Conservation (phyloP, 2,797 vertebrate species). For the Acrocephalus scirpaceus region DNA sequence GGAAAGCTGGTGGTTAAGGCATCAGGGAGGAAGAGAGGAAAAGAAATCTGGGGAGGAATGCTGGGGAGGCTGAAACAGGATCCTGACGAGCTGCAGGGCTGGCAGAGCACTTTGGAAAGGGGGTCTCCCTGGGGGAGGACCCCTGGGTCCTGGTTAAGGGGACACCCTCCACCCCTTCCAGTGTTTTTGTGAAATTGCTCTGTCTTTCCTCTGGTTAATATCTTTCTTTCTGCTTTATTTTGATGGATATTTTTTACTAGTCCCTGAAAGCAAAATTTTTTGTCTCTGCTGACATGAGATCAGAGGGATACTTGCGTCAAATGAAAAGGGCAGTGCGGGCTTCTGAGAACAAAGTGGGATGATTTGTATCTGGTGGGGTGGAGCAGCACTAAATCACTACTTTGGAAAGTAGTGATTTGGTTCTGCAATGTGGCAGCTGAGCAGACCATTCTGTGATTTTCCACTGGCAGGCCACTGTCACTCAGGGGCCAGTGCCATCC, state of each 20-base stretch:
- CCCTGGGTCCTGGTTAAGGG: not conserved
- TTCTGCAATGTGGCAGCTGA: not conserved
- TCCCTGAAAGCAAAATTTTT: not conserved
- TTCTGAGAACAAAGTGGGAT: not conserved
- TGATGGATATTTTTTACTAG: not conserved
- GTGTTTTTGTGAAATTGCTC: not conserved
- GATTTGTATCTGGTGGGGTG: not conserved
- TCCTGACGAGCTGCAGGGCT: not conserved
- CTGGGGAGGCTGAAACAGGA: not conserved
- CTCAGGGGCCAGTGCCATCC: not conserved
- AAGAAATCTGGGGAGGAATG: not conserved
- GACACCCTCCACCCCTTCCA: not conserved
- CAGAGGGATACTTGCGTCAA: not conserved
- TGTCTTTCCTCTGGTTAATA: not conserved
- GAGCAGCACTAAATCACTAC: not conserved
- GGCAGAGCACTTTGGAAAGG: not conserved
- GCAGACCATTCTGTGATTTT: not conserved
- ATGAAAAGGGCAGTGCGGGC: not conserved
- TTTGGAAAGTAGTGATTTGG: not conserved
- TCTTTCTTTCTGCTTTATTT: not conserved
- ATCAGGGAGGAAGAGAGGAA: constrained; percentile 15
- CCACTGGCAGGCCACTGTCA: not conserved
- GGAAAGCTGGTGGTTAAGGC: constrained; percentile 26
- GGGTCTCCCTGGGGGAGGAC: not conserved
- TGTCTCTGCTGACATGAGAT: not conserved